These are phyloP conservation scores for Cantharis nigra DNA, from an alignment of 2,888 invertebrate species.

Conservation along the genomic window DNA sequence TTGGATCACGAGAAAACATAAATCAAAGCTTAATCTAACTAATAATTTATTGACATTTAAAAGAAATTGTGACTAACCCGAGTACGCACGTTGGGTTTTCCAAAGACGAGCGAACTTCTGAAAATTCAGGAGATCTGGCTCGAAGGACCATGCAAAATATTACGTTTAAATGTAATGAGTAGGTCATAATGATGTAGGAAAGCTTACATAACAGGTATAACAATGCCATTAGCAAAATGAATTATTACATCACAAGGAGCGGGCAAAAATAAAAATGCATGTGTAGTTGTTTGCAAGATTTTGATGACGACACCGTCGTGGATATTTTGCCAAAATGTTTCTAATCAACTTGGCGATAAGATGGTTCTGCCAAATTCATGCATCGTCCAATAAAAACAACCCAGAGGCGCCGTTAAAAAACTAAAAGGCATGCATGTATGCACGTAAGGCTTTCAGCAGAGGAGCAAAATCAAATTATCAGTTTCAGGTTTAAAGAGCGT, in stretches of 20 bases:
- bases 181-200: not conserved
- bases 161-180: not conserved
- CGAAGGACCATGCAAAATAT: not conserved
- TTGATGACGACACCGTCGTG: slow-evolving; percentile 11
- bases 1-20: not conserved
- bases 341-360: slow-evolving; percentile 5
- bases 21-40: not conserved
- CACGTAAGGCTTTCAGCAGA: not conserved
- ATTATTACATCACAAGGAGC: slow-evolving; percentile 3
- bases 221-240: not conserved
- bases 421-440: not conserved
- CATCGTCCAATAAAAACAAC: not conserved
- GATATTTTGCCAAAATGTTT: slow-evolving; percentile 20
- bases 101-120: not conserved
- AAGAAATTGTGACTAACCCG: not conserved
- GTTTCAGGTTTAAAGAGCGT: not conserved
- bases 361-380: slow-evolving; percentile 1
- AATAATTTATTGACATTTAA: not conserved
- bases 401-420: not conserved
- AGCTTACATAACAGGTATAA: not conserved
- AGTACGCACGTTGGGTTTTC: not conserved
- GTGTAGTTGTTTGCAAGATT: slow-evolving; percentile 12
- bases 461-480: not conserved
- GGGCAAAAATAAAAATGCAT: slow-evolving; percentile 17
- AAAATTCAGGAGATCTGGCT: no score